Percentiles rank a stretch among this genome's conserved stretches.
Evolutionary conservation across 2,888 invertebrate genomes (phyloP).

Genomic region (Linnaemya vulpina): DNA sequence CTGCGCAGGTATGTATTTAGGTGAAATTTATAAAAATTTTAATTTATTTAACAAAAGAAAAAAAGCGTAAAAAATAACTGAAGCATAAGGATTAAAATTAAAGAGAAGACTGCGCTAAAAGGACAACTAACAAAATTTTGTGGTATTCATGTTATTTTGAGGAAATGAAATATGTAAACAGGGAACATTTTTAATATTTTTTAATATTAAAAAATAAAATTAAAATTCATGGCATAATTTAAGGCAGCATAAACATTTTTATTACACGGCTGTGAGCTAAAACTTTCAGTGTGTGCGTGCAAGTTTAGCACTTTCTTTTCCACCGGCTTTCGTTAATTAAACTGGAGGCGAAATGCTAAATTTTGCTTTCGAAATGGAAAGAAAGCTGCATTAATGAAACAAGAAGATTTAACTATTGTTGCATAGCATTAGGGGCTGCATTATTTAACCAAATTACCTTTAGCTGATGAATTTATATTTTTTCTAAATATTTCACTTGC

Average conservation of each 20-base stretch:
- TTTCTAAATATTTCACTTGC: neutral
- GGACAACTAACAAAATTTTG: neutral
- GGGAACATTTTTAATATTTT: neutral
- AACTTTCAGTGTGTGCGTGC: neutral
- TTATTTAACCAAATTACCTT: neutral
- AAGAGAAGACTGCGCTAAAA: neutral
- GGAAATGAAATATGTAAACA: neutral
- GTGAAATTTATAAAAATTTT: neutral
- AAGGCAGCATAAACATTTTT: neutral
- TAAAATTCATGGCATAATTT: constrained; percentile 3
- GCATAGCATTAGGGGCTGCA: constrained; percentile 9
- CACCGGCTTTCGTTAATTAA: neutral
- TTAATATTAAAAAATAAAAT: neutral
- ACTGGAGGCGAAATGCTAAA: neutral
- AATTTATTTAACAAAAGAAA: no score
- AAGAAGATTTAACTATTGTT: constrained; percentile 9
- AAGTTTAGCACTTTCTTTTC: neutral
- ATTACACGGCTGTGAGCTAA: neutral
- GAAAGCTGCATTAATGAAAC: neutral
- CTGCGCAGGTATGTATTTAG: neutral
- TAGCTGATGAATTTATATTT: neutral
- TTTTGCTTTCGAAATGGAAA: neutral
- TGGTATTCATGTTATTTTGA: neutral
- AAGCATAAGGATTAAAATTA: neutral
- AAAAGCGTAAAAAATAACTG: neutral